Conservation (phyloP, 2,797 vertebrate genomes). For the Sebastolobus altivelis region DNA sequence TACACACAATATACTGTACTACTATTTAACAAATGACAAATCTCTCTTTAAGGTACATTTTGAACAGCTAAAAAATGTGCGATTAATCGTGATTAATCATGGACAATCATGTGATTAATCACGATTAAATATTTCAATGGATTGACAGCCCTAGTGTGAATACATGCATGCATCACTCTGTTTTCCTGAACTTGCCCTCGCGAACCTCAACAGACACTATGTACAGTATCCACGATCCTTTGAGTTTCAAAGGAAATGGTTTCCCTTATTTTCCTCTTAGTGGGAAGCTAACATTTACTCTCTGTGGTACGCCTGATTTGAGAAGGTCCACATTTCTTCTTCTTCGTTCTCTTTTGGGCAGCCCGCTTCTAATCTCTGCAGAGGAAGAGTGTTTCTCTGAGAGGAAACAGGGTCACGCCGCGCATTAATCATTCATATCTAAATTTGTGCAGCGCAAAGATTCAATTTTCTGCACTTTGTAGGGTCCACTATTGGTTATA, state of each 20-base stretch:
- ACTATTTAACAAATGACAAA: background rate
- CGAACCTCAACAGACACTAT: background rate
- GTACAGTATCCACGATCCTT: slow-evolving; percentile 13
- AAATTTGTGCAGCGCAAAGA: slow-evolving; percentile 77
- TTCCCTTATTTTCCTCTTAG: slow-evolving; percentile 12
- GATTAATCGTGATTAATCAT: too few relatives aligned
- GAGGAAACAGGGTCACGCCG: slow-evolving; percentile 64
- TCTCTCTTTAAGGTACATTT: too few relatives aligned
- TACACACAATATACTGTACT: background rate
- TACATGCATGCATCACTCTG: background rate
- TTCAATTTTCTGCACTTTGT: slow-evolving; percentile 81
- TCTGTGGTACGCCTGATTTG: slow-evolving; percentile 31
- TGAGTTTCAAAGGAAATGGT: slow-evolving; percentile 8
- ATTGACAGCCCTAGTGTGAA: background rate
- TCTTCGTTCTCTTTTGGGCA: slow-evolving; percentile 31
- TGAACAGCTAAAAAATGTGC: too few relatives aligned
- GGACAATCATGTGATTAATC: too few relatives aligned
- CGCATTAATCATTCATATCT: slow-evolving; percentile 80
- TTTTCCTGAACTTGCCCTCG: background rate
- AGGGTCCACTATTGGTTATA: slow-evolving; percentile 67
- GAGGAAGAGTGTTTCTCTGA: slow-evolving; percentile 58
- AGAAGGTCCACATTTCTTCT: slow-evolving; percentile 23
- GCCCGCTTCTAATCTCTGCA: slow-evolving; percentile 54
- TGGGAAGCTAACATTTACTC: slow-evolving; percentile 20
- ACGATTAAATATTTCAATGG: too few relatives aligned